phyloP scores from a whole-genome alignment of 2,113 vertebrate species.

The Corythornis cristatus region DNA sequence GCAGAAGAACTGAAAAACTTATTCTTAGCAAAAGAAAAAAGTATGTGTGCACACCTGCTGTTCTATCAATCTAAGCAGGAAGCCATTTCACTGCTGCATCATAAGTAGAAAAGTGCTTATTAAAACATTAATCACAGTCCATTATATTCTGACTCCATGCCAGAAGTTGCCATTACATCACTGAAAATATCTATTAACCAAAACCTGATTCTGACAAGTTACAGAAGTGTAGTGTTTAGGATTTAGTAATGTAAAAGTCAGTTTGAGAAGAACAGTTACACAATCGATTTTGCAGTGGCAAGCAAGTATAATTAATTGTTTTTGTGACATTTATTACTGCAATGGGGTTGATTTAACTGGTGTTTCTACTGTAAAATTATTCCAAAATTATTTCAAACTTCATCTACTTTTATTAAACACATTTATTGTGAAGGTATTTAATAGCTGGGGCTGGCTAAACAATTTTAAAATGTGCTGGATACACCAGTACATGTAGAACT shows the following conservation, averaged over 20 bases:
- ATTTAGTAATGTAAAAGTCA: constrained; percentile 78
- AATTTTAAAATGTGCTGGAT: constrained; percentile 73
- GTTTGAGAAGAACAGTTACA: constrained; percentile 77
- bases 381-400: constrained; percentile 80
- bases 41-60: constrained; percentile 74
- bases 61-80: constrained; percentile 79
- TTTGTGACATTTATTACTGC: constrained; percentile 79
- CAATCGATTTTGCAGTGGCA: constrained; percentile 81
- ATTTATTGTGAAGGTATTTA: constrained; percentile 73
- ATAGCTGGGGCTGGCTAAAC: constrained; percentile 69
- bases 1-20: constrained; percentile 46
- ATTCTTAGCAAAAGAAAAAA: constrained; percentile 31
- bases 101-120: constrained; percentile 82
- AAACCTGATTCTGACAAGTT: constrained; percentile 84
- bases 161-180: constrained; percentile 85
- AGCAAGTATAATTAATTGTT: constrained; percentile 75
- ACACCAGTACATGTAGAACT: constrained; percentile 70
- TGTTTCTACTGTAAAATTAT: constrained; percentile 82
- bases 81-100: constrained; percentile 78
- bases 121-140: constrained; percentile 86
- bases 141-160: constrained; percentile 81
- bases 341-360: constrained; percentile 79
- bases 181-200: constrained; percentile 83
- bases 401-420: constrained; percentile 80
- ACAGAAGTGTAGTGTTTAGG: constrained; percentile 78